Evolutionary conservation across 2,113 vertebrate species (phyloP), one percentile per base, ranked within the genome.

Genomic region (Lophotis ruficrista): DNA sequence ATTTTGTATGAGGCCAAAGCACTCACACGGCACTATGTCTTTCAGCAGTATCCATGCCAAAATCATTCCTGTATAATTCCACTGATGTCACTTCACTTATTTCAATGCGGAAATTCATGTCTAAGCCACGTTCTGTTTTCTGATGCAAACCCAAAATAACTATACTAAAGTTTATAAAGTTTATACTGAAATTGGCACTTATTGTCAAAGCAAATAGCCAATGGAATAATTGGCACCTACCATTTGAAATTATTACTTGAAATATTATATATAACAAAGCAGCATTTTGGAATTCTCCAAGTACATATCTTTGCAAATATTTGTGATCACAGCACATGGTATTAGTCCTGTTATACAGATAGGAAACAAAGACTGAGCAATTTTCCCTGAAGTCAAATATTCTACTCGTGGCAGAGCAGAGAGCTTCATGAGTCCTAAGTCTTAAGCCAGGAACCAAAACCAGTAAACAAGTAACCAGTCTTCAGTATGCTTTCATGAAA

Each of bases 61-160:
- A 96, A 95, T 96, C 65, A 96, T 95, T 95, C 96, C 95, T 94
- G 94, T 96, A 95, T 97, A 96, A 97, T 96, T 97, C 95, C 96
- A 97, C 96, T 93, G 92, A 96, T 96, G 96, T 96, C 94, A 97
- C 95, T 92, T 94, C 65, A 76, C 88, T 96, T 92, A 96, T 95
- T 96, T 94, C 90, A 94, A 93, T 93, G 72, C 92, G 92, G 92
- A 96, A 96, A 96, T 96, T 95, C 86, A 93, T 81, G 95, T 91
- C 95, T 92, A 93, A 94, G 96, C 83, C 89, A 93, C 69, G 14
- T 94, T 96, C 89, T 96, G 64, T 89, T 94, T 94, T 96, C 86
- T 92, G 86, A 89, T 96, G 95, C 73, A 96, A 96, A 92, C 80
- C 33, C 86, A 84, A 65, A 93, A 96, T 89, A 95, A 92, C 83